Base-by-base conservation (phyloP, 2,797 vertebrate genomes). In the Sternotherus odoratus region DNA sequence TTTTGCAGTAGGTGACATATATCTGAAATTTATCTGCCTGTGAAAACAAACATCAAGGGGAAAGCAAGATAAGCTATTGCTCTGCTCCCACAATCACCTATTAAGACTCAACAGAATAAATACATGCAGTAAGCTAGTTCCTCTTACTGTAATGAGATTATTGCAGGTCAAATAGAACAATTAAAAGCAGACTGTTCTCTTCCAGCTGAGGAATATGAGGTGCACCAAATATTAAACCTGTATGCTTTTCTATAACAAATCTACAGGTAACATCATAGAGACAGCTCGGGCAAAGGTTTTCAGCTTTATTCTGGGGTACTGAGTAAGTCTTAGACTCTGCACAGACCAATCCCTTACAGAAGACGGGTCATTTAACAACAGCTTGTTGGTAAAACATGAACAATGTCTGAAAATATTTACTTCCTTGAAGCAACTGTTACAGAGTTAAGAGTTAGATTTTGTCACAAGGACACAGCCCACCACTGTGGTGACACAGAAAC, bases 11-110 rank as follows among this genome's bases (percentile, higher is more conserved):
- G 91, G 99, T 99, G 93, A 99, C 99, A 91, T 99, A 99, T 97
- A 99, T 99, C 96, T 99, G 99, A 97, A 99, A 99, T 96, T 99
- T 99, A 97, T 99, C 99, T 86, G 99, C 99, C 99, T 99, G 97
- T 89, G 97, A 97, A 97, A 96, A 95, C 80, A 97, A 97, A 96
- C 86, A 95, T 92, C 88, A 92, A 94, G 72, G 36, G 80, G 80
- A 95, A 95, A 88, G 50, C 46, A 96, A 91, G 78, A 84, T 92
- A 79, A 97, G 63, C 46, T 79, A 56, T 87, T 92, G 89, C n/a
- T 93, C 69, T 88, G 33, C 9, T 93, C 1, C 1, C 33, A 53
- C 12, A 50, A 10, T 21, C 63, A 88, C 91, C 82, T 81, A 83
- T 83, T 87, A 85, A 91, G 19, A 80, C 72, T 92, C n/a, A 84